These are phyloP conservation scores for Prunella fulvescens DNA, from an alignment of 2,113 vertebrate species.

Conservation along the genomic window DNA sequence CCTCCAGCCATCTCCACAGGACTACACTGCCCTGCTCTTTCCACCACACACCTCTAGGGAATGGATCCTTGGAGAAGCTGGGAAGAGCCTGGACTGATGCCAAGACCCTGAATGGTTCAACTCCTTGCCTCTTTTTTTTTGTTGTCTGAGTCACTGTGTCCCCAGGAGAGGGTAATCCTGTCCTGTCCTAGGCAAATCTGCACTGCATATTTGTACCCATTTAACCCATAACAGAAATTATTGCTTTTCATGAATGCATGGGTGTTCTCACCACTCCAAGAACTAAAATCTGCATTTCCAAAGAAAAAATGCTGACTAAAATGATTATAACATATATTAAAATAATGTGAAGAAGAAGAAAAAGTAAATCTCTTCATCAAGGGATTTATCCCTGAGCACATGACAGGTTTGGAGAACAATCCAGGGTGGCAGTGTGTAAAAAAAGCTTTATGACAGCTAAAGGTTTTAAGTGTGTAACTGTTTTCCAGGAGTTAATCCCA, in stretches of 20 bases:
- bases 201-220: not conserved
- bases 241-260: not conserved
- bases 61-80: not conserved
- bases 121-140: not conserved
- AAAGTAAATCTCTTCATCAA: not conserved
- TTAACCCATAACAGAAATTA: not conserved
- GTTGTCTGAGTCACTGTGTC: not conserved
- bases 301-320: not conserved
- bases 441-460: constrained; percentile 21
- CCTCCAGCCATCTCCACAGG: not conserved
- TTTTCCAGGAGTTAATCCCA: not conserved
- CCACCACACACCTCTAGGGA: not conserved
- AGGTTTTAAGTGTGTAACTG: constrained; percentile 16
- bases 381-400: not conserved
- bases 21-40: not conserved
- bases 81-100: not conserved
- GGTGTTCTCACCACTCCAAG: not conserved
- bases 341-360: not conserved
- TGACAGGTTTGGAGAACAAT: constrained; percentile 7
- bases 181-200: not conserved
- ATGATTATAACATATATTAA: not conserved
- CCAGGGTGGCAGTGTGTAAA: not conserved
- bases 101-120: not conserved
- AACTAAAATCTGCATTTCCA: not conserved
- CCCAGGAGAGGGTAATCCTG: not conserved